These are phyloP conservation scores for Trogon surrucura DNA, from an alignment of 2,113 vertebrate species.

Conservation along the genomic window DNA sequence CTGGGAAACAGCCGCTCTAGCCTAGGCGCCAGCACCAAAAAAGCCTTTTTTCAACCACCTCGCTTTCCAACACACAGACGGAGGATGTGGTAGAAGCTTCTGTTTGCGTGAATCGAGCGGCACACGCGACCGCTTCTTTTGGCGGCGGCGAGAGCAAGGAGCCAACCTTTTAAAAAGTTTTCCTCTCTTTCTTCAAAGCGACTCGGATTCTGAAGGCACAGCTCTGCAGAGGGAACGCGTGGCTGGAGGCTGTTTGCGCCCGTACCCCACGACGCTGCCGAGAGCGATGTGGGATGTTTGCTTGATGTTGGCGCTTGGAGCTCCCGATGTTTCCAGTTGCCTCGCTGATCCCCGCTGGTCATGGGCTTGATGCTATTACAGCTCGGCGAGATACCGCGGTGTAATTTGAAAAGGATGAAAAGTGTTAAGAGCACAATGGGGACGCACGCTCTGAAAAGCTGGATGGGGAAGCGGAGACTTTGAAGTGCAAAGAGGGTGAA, in stretches of 20 bases:
- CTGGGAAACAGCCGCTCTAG: neutral
- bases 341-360: neutral
- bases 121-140: accelerated
- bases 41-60: neutral
- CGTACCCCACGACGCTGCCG: accelerated
- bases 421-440: neutral
- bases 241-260: neutral
- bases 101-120: neutral
- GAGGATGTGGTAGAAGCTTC: neutral
- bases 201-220: neutral
- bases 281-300: neutral
- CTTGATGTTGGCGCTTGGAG: neutral
- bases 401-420: neutral
- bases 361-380: neutral
- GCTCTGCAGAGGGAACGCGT: neutral
- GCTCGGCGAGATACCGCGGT: neutral
- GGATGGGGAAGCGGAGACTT: neutral
- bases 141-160: neutral
- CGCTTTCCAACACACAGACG: neutral
- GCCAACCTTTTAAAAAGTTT: neutral
- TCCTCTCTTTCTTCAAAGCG: neutral
- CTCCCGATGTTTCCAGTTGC: neutral
- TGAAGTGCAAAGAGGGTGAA: slow-evolving; percentile 59
- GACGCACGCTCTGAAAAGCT: neutral
- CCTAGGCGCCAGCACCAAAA: neutral